A percentile compares a stretch with the other conserved stretches of the same genome.
Evolutionary conservation across 2,797 vertebrate species (phyloP).

Genomic region (Sternarchorhynchus goeldii): DNA sequence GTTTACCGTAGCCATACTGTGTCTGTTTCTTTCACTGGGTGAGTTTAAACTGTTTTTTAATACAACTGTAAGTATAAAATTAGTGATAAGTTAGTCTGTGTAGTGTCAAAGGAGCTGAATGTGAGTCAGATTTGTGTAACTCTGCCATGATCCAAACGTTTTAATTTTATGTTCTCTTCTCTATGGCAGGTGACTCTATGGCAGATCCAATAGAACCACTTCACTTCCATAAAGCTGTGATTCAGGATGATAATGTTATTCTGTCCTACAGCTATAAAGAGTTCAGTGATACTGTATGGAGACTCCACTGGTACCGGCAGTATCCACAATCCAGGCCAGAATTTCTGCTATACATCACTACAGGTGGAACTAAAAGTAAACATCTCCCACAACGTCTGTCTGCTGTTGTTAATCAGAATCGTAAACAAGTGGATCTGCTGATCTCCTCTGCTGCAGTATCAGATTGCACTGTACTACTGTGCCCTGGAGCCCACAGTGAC

Average conservation of each 20-base stretch:
- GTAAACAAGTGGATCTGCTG: constrained; percentile 19
- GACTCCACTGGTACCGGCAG: constrained; percentile 42
- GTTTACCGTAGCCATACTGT: neutral
- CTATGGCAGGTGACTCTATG: neutral
- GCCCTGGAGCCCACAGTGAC: constrained; percentile 23
- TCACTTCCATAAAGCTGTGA: neutral
- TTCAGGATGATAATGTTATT: constrained; percentile 5
- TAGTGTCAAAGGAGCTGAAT: too few species aligned
- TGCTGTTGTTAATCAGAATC: neutral
- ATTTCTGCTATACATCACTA: constrained; percentile 11
- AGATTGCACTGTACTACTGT: constrained; percentile 36
- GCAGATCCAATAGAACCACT: neutral
- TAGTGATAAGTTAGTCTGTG: too few species aligned
- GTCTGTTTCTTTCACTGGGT: neutral
- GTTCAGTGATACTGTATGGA: rapidly evolving
- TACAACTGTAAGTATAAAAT: too few species aligned
- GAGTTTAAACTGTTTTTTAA: neutral
- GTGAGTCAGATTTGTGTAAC: too few species aligned
- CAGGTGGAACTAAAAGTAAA: neutral
- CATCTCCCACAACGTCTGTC: neutral
- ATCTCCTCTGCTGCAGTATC: constrained; percentile 24
- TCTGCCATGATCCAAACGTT: too few species aligned
- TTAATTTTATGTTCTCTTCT: neutral
- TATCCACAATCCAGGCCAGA: constrained; percentile 25
- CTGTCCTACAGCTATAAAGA: constrained; percentile 38